phyloP scores from a whole-genome alignment of 2,113 vertebrate species.

The Noctilio leporinus region DNA sequence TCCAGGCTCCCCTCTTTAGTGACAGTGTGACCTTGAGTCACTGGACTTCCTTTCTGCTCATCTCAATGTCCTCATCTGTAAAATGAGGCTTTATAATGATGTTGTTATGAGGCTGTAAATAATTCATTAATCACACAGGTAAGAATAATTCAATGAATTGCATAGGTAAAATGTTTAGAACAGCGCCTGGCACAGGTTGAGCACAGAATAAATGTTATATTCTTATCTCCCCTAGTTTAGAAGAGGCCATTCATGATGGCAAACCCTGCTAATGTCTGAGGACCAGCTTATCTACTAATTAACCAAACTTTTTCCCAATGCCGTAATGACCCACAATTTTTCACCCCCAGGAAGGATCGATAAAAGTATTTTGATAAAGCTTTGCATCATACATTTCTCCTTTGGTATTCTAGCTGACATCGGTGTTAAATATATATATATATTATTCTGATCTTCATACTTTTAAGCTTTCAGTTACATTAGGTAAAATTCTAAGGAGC shows the following conservation, averaged over 20 bases:
- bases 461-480: neutral
- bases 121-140: neutral
- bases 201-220: neutral
- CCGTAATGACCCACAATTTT: neutral
- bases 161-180: neutral
- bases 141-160: neutral
- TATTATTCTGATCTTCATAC: neutral
- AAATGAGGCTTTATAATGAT: neutral
- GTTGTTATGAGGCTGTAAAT: neutral
- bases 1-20: neutral
- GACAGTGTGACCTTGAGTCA: neutral
- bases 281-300: neutral
- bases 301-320: neutral
- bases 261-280: neutral
- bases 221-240: neutral
- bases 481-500: neutral
- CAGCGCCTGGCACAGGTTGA: neutral
- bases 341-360: neutral
- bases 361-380: neutral
- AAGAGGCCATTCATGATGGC: neutral
- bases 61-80: neutral
- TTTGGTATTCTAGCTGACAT: neutral
- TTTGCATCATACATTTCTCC: neutral
- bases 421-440: neutral
- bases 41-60: neutral